Evolutionary conservation across 2,888 invertebrate genomes (phyloP).

Genomic region (Eledona agricola): DNA sequence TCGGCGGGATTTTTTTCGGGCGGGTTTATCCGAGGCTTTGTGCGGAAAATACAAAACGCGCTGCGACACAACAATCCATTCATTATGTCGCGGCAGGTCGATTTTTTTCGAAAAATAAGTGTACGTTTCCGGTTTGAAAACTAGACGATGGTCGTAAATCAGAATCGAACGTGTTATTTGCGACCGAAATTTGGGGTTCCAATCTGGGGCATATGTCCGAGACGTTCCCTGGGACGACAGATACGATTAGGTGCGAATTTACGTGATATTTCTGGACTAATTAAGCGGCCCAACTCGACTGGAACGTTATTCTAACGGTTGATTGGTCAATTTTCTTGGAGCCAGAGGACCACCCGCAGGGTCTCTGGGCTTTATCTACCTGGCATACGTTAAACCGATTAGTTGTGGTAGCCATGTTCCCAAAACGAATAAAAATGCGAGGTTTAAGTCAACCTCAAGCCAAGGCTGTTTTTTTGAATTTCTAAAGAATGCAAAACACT

Average conservation of each 20-base stretch:
- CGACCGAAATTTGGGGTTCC: no score
- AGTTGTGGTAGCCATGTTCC: conserved; percentile 16
- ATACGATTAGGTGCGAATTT: no score
- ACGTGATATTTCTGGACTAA: no score
- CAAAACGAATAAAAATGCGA: not conserved
- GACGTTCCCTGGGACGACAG: no score
- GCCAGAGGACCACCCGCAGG: conserved; percentile 19
- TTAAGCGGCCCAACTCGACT: no score
- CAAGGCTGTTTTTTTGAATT: no score
- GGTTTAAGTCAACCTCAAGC: no score
- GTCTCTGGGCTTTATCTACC: conserved; percentile 11
- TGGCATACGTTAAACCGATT: conserved; percentile 14
- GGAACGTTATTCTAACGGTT: no score
- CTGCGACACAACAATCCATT: conserved; percentile 31
- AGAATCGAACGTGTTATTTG: no score
- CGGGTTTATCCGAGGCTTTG: conserved; percentile 38
- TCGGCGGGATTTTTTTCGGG: conserved; percentile 46
- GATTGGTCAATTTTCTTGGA: conserved; percentile 15
- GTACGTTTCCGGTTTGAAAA: conserved; percentile 20
- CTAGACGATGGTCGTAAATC: no score
- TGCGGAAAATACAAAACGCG: conserved; percentile 39
- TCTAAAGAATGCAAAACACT: conserved; percentile 26
- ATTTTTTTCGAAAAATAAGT: conserved; percentile 13
- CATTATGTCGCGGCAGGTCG: conserved; percentile 38
- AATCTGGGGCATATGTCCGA: no score